Evolutionary conservation across 2,797 vertebrate species (phyloP).

Genomic region (Naso thynnoides): DNA sequence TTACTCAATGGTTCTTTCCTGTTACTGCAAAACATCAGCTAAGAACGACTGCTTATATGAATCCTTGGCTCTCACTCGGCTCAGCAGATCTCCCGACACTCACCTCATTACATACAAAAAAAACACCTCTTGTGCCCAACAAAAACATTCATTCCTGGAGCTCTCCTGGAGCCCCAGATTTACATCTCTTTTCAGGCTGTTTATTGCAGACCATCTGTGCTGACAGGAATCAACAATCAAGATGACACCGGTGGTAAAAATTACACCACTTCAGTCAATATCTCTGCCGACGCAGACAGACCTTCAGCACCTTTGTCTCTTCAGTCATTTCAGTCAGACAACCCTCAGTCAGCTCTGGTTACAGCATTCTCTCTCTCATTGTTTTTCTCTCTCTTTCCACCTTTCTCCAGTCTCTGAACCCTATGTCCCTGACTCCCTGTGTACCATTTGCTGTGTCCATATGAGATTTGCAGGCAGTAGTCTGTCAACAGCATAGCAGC

Average conservation of each 20-base stretch:
- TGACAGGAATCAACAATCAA: conserved; percentile 60
- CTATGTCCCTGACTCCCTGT: conserved; percentile 65
- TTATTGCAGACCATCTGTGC: conserved; percentile 65
- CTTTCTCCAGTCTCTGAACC: conserved; percentile 54
- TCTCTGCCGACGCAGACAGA: conserved; percentile 62
- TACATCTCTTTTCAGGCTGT: conserved; percentile 61
- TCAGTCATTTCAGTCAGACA: conserved; percentile 48
- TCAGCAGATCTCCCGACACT: conserved; percentile 52
- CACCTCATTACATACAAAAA: conserved; percentile 41
- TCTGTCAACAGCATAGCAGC: conserved; percentile 80
- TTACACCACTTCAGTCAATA: conserved; percentile 56
- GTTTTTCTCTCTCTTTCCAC: conserved; percentile 32
- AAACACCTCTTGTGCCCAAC: conserved; percentile 37
- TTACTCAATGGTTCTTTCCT: conserved; percentile 55
- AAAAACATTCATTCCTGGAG: conserved; percentile 52
- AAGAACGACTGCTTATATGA: conserved; percentile 51
- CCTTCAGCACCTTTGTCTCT: conserved; percentile 51
- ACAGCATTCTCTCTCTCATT: conserved; percentile 18
- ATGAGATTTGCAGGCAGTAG: conserved; percentile 81
- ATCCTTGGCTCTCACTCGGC: conserved; percentile 38
- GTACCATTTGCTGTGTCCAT: conserved; percentile 79
- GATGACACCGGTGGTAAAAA: conserved; percentile 62
- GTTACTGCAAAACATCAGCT: conserved; percentile 45
- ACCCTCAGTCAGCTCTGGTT: conserved; percentile 39
- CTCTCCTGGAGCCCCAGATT: conserved; percentile 46